phyloP scores from a whole-genome alignment of 2,888 invertebrate genomes.

The Nasonia oneida region DNA sequence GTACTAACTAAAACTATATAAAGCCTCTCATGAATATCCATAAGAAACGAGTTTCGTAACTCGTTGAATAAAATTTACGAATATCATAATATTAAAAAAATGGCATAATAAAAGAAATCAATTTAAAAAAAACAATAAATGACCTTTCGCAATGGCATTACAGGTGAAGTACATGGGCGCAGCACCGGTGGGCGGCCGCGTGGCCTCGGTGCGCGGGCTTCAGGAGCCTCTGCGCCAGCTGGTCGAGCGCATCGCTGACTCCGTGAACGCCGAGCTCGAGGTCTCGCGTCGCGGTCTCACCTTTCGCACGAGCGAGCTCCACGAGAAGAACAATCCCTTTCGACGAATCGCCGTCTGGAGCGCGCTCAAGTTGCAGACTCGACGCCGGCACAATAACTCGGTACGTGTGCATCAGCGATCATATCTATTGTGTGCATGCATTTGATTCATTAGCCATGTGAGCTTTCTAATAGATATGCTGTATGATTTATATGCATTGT shows the following conservation, averaged over 20 bases:
- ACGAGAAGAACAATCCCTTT: slow-evolving; percentile 86
- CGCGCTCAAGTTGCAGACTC: slow-evolving; percentile 86
- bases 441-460: no score
- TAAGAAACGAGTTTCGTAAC: not conserved
- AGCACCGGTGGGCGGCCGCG: slow-evolving; percentile 88
- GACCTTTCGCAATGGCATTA: slow-evolving; percentile 76
- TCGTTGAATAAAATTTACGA: no score
- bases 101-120: no score
- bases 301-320: slow-evolving; percentile 72
- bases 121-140: no score
- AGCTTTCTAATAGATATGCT: no score
- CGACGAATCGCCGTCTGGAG: slow-evolving; percentile 97
- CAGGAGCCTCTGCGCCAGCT: slow-evolving; percentile 86
- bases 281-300: slow-evolving; percentile 76
- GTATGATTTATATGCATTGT: no score
- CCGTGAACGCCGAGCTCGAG: slow-evolving; percentile 74
- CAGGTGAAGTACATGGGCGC: slow-evolving; percentile 91
- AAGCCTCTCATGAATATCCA: no score
- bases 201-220: slow-evolving; percentile 90
- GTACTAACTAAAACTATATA: not conserved
- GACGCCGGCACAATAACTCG: slow-evolving; percentile 79
- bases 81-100: no score
- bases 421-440: not conserved
- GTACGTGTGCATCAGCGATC: not conserved
- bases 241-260: slow-evolving; percentile 71